phyloP scores from a whole-genome alignment of 1,140 invertebrate species.

The Bombus sylvicola region DNA sequence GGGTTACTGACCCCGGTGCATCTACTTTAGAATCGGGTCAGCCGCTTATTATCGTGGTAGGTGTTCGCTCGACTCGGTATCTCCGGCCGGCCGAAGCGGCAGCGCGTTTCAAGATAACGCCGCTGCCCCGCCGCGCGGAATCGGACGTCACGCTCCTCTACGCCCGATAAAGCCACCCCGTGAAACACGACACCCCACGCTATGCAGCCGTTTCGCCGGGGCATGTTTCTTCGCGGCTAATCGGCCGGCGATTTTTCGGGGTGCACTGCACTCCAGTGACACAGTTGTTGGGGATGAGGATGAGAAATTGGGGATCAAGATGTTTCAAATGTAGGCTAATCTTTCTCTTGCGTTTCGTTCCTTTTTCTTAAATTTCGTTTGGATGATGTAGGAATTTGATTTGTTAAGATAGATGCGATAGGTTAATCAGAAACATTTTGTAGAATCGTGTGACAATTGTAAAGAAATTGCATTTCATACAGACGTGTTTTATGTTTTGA shows the following conservation, averaged over 20 bases:
- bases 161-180: conserved; percentile 58
- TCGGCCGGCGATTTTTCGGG: background rate
- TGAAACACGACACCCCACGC: conserved; percentile 53
- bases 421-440: no score
- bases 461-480: no score
- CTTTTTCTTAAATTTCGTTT: no score
- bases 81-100: conserved; percentile 59
- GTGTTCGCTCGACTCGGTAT: conserved; percentile 74
- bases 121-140: conserved; percentile 26
- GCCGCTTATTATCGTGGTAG: conserved; percentile 82
- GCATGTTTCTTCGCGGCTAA: background rate
- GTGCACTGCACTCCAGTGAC: background rate
- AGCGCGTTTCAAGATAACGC: conserved; percentile 74
- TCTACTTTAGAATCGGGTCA: conserved; percentile 82
- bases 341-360: background rate
- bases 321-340: background rate
- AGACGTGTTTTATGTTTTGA: no score
- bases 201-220: no score
- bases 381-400: no score
- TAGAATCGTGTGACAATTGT: no score
- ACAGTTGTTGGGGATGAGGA: background rate
- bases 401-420: no score
- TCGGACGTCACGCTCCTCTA: conserved; percentile 39
- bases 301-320: background rate
- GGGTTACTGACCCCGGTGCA: conserved; percentile 80